Conservation (phyloP, 2,888 invertebrate genomes). For the Archips crataeganus region DNA sequence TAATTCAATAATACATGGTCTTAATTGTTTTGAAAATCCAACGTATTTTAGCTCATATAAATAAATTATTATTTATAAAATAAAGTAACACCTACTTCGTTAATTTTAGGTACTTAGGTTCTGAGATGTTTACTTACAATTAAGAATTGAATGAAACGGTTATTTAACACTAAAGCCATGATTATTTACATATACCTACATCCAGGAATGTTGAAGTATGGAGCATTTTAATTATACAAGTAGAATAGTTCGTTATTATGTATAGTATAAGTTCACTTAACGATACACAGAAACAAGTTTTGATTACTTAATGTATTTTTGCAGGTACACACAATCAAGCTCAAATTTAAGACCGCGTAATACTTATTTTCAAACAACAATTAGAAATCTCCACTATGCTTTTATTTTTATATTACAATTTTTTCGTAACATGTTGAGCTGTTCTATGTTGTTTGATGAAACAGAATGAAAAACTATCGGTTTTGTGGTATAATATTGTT, state of each 20-base stretch:
- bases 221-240: slow-evolving; percentile 49
- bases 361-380: neutral
- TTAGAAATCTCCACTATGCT: neutral
- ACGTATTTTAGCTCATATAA: neutral
- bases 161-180: slow-evolving; percentile 63
- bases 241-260: slow-evolving; percentile 20
- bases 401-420: neutral
- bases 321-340: slow-evolving; percentile 39
- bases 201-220: slow-evolving; percentile 75
- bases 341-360: slow-evolving; percentile 12
- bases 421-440: slow-evolving; percentile 9
- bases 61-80: neutral
- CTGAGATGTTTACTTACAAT: slow-evolving; percentile 37
- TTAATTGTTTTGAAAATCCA: neutral
- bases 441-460: neutral
- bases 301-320: slow-evolving; percentile 28
- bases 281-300: slow-evolving; percentile 21
- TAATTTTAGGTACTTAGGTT: slow-evolving; percentile 26
- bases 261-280: slow-evolving; percentile 9
- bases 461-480: neutral
- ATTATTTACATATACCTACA: slow-evolving; percentile 65
- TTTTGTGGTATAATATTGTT: neutral
- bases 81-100: slow-evolving; percentile 18
- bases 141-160: slow-evolving; percentile 51
- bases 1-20: too few species aligned